Conservation (phyloP, 2,797 vertebrate species). For the Meriones psammophilus region DNA sequence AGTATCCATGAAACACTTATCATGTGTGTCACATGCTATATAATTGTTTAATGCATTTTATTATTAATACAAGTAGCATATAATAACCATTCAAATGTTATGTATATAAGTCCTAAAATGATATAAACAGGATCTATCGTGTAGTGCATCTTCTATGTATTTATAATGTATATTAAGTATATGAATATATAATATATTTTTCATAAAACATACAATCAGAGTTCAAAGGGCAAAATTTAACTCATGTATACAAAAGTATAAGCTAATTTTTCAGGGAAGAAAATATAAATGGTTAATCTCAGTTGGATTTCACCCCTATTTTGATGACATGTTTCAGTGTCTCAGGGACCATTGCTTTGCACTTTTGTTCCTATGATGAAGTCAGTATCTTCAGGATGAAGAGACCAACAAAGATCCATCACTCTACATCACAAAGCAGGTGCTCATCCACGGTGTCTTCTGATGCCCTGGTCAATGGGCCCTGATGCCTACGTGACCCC, state of each 20-base stretch:
- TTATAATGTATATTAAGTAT: background rate
- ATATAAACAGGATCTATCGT: background rate
- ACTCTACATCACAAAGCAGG: background rate
- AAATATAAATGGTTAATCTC: slow-evolving; percentile 21
- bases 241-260: background rate
- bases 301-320: background rate
- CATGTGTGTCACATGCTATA: background rate
- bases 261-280: background rate
- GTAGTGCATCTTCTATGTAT: background rate
- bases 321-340: background rate
- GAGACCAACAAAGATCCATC: background rate
- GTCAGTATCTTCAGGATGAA: background rate
- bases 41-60: background rate
- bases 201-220: background rate
- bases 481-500: background rate
- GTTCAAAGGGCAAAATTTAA: background rate
- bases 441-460: background rate
- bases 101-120: background rate
- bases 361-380: background rate
- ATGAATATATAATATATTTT: background rate
- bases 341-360: background rate
- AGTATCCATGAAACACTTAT: background rate
- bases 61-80: background rate
- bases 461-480: background rate
- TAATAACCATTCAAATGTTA: background rate